phyloP scores from a whole-genome alignment of 2,797 vertebrate genomes.

The Pipistrellus pipistrellus region DNA sequence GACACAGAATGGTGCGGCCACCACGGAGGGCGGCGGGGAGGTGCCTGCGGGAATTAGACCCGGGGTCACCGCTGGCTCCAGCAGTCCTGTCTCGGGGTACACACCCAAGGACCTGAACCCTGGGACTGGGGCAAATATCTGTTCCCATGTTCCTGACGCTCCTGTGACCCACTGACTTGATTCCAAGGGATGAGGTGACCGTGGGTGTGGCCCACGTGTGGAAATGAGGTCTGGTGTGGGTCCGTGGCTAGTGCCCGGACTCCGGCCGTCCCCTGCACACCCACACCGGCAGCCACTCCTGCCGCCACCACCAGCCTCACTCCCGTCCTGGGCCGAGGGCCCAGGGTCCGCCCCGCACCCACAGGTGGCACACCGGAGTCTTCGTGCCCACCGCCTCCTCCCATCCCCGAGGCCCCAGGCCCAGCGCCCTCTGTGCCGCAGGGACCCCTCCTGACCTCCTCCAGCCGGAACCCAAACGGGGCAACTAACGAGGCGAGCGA shows the following conservation, averaged over 20 bases:
- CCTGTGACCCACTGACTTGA: not conserved
- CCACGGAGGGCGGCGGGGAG: rapidly evolving
- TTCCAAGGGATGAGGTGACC: rapidly evolving
- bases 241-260: too few species aligned
- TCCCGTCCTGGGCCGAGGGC: not conserved
- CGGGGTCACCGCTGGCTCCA: not conserved
- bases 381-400: not conserved
- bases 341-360: not conserved
- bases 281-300: rapidly evolving
- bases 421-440: too few species aligned
- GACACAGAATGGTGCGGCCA: too few species aligned
- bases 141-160: rapidly evolving
- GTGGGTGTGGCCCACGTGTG: not conserved
- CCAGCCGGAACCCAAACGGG: not conserved
- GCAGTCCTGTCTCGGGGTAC: not conserved
- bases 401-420: too few species aligned
- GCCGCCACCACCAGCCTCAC: rapidly evolving
- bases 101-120: not conserved
- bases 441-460: not conserved
- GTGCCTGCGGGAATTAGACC: not conserved
- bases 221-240: not conserved
- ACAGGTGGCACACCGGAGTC: rapidly evolving
- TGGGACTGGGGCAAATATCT: too few species aligned
- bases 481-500: not conserved
- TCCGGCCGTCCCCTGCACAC: not conserved